Conservation (phyloP, 1,140 invertebrate genomes). For the Sycophaga agraensis region DNA sequence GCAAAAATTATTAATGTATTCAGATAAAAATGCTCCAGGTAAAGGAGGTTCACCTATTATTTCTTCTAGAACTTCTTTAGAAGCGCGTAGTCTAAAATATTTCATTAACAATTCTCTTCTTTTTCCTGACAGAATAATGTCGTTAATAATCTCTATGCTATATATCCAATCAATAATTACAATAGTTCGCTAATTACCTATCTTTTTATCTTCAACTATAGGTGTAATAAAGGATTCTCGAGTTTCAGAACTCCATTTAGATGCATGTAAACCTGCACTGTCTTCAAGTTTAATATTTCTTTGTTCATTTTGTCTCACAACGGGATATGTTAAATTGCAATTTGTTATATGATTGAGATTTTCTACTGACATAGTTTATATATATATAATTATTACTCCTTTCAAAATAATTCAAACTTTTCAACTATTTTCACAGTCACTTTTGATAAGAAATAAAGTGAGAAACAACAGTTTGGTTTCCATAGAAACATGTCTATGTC, state of each 20-base stretch:
- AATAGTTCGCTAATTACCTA: constrained; percentile 29
- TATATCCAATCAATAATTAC: constrained; percentile 5
- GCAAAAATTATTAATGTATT: constrained; percentile 36
- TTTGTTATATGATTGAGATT: constrained; percentile 16
- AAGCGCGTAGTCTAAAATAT: constrained; percentile 29
- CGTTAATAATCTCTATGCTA: constrained; percentile 14
- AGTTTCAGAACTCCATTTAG: constrained; percentile 25
- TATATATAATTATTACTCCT: constrained; percentile 3
- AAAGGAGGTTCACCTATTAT: constrained; percentile 23
- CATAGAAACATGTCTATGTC: constrained; percentile 22
- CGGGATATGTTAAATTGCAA: constrained; percentile 28
- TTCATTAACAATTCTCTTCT: constrained; percentile 31
- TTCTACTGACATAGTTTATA: constrained; percentile 24
- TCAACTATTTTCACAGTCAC: constrained; percentile 12
- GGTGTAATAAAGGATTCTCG: constrained; percentile 21
- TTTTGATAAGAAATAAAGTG: constrained; percentile 5
- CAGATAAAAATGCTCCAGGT: constrained; percentile 18
- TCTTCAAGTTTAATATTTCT: constrained; percentile 17
- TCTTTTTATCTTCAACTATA: constrained; percentile 21
- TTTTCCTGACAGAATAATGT: constrained; percentile 26
- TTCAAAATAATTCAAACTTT: constrained; percentile 12
- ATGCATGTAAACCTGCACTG: neutral
- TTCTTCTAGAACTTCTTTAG: constrained; percentile 27
- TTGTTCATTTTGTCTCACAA: constrained; percentile 9
- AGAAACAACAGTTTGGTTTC: constrained; percentile 27